These are phyloP conservation scores for Noctua janthe DNA, from an alignment of 2,888 invertebrate genomes.

Conservation along the genomic window DNA sequence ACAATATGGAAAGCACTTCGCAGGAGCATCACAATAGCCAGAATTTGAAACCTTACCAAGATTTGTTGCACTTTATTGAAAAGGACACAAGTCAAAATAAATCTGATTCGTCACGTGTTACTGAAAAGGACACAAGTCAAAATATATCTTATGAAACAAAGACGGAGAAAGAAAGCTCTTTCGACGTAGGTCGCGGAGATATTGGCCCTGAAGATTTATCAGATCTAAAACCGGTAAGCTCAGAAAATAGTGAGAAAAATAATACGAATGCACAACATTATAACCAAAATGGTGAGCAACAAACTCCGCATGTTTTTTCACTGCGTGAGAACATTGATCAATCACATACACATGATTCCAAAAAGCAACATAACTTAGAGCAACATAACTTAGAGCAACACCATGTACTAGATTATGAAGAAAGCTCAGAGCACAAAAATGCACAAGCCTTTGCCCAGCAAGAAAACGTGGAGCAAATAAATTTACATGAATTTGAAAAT, in stretches of 20 bases:
- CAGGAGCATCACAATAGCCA: slow-evolving; percentile 29
- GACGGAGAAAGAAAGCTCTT: slow-evolving; percentile 43
- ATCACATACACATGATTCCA: slow-evolving; percentile 39
- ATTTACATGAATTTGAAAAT: slow-evolving; percentile 56
- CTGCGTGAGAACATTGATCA: slow-evolving; percentile 11
- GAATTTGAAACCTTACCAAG: slow-evolving; percentile 21
- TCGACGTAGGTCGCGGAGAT: slow-evolving; percentile 72
- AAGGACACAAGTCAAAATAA: slow-evolving; percentile 21
- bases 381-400: slow-evolving; percentile 43
- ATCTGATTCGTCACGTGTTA: background rate
- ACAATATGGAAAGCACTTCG: slow-evolving; percentile 10
- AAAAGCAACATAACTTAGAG: slow-evolving; percentile 27
- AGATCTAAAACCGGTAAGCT: slow-evolving; percentile 13
- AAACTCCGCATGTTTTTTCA: slow-evolving; percentile 18
- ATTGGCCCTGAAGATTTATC: slow-evolving; percentile 68
- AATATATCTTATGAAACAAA: slow-evolving; percentile 28
- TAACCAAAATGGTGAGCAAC: slow-evolving; percentile 29
- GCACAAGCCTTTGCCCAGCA: slow-evolving; percentile 42
- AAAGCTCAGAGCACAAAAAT: slow-evolving; percentile 16
- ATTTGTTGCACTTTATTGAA: slow-evolving; percentile 9
- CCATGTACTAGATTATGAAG: slow-evolving; percentile 12
- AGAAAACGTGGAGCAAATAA: slow-evolving; percentile 40
- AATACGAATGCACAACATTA: slow-evolving; percentile 30
- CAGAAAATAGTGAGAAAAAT: slow-evolving; percentile 10
- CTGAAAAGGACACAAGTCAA: slow-evolving; percentile 13